Evolutionary conservation across 1,140 invertebrate genomes (phyloP).

Genomic region (Calliphora vicina): DNA sequence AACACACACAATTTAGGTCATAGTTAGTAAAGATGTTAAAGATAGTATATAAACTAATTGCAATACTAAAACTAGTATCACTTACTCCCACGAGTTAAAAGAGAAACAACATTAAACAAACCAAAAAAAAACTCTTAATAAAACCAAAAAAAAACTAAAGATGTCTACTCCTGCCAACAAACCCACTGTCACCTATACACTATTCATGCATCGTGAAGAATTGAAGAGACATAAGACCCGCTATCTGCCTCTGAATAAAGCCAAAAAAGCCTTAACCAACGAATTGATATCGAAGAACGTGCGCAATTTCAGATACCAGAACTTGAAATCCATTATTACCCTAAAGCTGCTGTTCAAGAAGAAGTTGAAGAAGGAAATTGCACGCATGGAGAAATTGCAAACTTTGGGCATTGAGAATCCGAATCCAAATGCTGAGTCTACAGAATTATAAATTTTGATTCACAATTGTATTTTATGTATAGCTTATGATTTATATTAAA

Average conservation of each 20-base stretch:
- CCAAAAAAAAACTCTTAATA: too few relatives aligned
- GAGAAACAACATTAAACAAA: too few relatives aligned
- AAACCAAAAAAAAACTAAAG: not conserved
- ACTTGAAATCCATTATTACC: constrained; percentile 51
- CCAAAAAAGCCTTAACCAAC: constrained; percentile 55
- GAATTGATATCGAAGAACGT: constrained; percentile 49
- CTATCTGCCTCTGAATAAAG: constrained; percentile 48
- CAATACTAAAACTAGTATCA: too few relatives aligned
- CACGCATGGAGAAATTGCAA: constrained; percentile 47
- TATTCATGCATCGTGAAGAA: constrained; percentile 52
- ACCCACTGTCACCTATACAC: constrained; percentile 48
- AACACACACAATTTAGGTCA: too few relatives aligned
- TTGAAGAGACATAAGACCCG: constrained; percentile 50
- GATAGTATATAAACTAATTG: too few relatives aligned
- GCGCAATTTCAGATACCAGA: constrained; percentile 49
- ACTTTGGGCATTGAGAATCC: constrained; percentile 48
- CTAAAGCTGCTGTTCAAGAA: constrained; percentile 53
- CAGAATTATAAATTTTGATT: not conserved
- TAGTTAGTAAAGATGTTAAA: too few relatives aligned
- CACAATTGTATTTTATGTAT: too few relatives aligned
- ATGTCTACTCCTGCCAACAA: constrained; percentile 16
- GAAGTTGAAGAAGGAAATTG: constrained; percentile 50
- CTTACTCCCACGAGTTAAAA: too few relatives aligned
- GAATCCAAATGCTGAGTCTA: not conserved
- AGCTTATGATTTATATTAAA: not conserved